These are phyloP conservation scores for Lutraria lutraria DNA, from an alignment of 2,888 invertebrate genomes.

Conservation along the genomic window DNA sequence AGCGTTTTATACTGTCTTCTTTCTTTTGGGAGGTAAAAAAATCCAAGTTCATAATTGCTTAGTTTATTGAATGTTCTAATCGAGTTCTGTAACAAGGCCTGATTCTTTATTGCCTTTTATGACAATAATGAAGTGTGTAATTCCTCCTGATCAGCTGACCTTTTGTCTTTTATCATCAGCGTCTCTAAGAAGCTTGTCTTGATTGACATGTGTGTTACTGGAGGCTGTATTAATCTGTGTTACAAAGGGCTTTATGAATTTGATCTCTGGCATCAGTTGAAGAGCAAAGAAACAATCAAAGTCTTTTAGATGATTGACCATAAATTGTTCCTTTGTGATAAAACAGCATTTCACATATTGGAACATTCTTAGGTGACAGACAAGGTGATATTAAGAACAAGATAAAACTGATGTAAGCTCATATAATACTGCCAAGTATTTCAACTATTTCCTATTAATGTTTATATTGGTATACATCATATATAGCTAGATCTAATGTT, in stretches of 20 bases:
- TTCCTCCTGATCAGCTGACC: constrained; percentile 41
- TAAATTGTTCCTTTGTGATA: constrained; percentile 4
- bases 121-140: constrained; percentile 20
- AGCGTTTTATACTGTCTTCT: constrained; percentile 10
- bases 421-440: neutral
- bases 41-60: neutral
- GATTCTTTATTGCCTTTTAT: constrained; percentile 16
- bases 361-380: neutral
- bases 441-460: neutral
- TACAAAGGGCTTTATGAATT: constrained; percentile 36
- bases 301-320: constrained; percentile 9
- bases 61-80: neutral
- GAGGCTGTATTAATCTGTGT: constrained; percentile 10
- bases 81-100: constrained; percentile 11
- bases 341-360: neutral
- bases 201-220: constrained; percentile 44
- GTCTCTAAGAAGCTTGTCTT: constrained; percentile 42
- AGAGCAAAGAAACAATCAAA: neutral
- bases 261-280: constrained; percentile 33
- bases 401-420: neutral
- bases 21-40: neutral
- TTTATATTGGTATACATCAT: neutral
- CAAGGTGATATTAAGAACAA: neutral
- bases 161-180: constrained; percentile 40
- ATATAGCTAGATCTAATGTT: neutral